Evolutionary conservation across 2,797 vertebrate species (phyloP).

Genomic region (Falco berigora): DNA sequence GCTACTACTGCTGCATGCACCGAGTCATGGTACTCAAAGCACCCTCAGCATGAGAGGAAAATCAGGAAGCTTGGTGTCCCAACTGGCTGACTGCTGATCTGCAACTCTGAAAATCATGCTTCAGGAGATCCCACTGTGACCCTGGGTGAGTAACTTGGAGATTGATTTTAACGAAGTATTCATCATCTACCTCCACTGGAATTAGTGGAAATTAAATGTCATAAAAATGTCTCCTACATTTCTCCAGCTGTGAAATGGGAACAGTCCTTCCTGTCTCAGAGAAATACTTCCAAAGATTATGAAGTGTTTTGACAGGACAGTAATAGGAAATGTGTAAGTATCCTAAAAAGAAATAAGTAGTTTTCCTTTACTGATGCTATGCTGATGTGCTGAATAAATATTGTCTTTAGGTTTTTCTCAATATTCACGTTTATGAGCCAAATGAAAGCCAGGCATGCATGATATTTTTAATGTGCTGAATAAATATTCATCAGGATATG

Average conservation of each 20-base stretch:
- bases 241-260: conserved; percentile 15
- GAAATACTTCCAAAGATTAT: neutral
- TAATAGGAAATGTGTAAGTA: neutral
- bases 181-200: neutral
- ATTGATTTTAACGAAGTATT: neutral
- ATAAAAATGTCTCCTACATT: neutral
- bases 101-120: neutral
- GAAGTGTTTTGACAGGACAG: neutral
- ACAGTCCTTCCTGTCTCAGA: neutral
- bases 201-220: conserved; percentile 1
- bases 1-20: neutral
- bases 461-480: conserved; percentile 33
- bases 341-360: neutral
- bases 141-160: neutral
- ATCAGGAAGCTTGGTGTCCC: neutral
- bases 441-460: conserved; percentile 8
- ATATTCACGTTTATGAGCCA: conserved; percentile 34
- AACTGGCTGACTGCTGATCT: neutral
- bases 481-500: conserved; percentile 43
- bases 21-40: neutral
- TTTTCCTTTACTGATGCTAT: neutral
- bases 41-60: neutral
- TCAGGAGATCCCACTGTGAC: neutral
- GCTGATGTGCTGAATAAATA: conserved; percentile 16
- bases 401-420: neutral